A percentile compares a stretch with the other conserved stretches of the same genome.
phyloP scores from a whole-genome alignment of 2,113 vertebrate genomes.

The Pionites leucogaster region DNA sequence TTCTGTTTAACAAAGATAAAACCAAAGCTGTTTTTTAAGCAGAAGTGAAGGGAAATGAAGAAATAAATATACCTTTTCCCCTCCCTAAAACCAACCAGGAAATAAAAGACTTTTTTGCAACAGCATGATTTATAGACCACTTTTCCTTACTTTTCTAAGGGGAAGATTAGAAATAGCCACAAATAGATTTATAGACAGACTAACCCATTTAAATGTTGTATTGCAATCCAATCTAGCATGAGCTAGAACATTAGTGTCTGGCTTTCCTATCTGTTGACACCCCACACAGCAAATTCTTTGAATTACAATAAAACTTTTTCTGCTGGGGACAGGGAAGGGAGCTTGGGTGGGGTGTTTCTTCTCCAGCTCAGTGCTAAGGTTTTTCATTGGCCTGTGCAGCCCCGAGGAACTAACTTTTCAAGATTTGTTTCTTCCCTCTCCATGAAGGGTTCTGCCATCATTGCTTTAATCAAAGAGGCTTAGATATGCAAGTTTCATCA shows the following conservation, averaged over 20 bases:
- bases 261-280: neutral
- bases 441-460: neutral
- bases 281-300: neutral
- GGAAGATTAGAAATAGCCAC: neutral
- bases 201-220: constrained; percentile 27
- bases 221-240: neutral
- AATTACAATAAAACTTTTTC: neutral
- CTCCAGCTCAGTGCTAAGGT: accelerated
- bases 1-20: constrained; percentile 57
- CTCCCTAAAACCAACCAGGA: neutral
- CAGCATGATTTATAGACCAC: neutral
- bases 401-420: neutral
- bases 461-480: neutral
- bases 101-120: neutral
- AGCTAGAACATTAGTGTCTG: neutral
- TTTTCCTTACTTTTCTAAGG: neutral
- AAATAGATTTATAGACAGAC: constrained; percentile 6
- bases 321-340: neutral
- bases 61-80: neutral
- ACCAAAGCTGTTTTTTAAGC: neutral
- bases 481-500: neutral
- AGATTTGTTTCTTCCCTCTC: neutral
- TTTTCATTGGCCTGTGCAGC: neutral
- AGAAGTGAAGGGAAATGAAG: neutral
- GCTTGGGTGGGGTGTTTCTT: accelerated